Base-by-base conservation (phyloP, 1,140 invertebrate species). In the Belonocnema kinseyi region DNA sequence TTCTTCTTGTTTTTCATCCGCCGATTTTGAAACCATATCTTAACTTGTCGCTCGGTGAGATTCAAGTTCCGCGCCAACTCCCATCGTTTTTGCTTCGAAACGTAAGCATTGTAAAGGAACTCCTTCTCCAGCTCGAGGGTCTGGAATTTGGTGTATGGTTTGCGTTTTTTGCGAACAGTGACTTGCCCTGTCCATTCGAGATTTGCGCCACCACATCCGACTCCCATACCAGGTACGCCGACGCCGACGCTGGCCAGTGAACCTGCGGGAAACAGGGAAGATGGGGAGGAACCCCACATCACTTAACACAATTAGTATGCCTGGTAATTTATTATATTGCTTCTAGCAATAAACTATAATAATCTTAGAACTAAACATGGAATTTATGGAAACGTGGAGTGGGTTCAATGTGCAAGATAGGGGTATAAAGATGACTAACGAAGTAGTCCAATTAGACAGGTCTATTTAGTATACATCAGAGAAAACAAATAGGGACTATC, bases 1-100 rank as follows among this genome's bases (percentile, higher is more conserved):
- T 98, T 98, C 92, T 99, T 99, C 92, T 99, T 99, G 92, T 98
- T 99, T 92, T 99, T 99, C 99, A 99, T 99, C 77, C 98, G 94
- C 86, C 99, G 94, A 90, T 99, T 99, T 93, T 99, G 98, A 92
- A 99, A 99, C 94, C 95, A 96, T 88, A 97, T 96, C 91, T 97
- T 97, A 84, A 99, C 98, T 92, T 99, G 98, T 74, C 98, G 93
- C 92, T 99, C 98, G 52, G 97, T 97, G 74, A 99, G 93, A 90
- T 97, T 97, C 66, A 99, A 91, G 90, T 97, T 98, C 77, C 97
- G 93, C 82, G 98, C 97, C 85, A 99, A 90, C 91, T 99, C 98
- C 97, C 97, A 99, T 78, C 98, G 94, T 89, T 98, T 99, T 90
- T 99, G 98, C 91, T 99, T 99, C 72, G 97, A 98, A 46, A 99